A percentile compares a stretch with the other conserved stretches of the same genome.
Conservation (phyloP, 2,797 vertebrate species). For the Acanthornis magna region DNA sequence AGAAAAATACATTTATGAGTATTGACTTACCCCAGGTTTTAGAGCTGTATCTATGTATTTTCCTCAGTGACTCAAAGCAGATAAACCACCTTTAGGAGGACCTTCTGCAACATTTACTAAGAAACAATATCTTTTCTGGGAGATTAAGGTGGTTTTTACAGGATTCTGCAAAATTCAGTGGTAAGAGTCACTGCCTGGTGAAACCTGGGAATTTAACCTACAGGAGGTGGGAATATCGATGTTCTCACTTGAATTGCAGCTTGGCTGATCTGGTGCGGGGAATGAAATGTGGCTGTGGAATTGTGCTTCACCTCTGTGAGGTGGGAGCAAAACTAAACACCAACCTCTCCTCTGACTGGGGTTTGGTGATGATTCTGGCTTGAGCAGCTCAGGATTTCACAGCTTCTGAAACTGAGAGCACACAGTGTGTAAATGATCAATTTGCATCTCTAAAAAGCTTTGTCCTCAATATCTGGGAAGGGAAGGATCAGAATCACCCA, state of each 20-base stretch:
- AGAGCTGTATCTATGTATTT: neutral
- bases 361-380: neutral
- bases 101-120: neutral
- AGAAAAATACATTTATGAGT: neutral
- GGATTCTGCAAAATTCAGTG: neutral
- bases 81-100: neutral
- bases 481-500: neutral
- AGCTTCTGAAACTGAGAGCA: neutral
- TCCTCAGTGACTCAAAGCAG: neutral
- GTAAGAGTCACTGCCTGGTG: neutral
- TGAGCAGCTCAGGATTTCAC: neutral
- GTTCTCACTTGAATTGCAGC: neutral
- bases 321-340: neutral
- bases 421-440: neutral
- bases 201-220: too few relatives aligned
- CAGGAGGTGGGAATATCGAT: neutral
- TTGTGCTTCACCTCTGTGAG: neutral
- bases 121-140: neutral
- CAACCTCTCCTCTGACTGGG: too few relatives aligned
- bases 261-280: neutral
- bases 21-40: neutral
- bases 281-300: neutral
- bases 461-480: neutral
- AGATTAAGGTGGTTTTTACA: neutral
- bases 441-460: neutral